Base-by-base conservation (phyloP, 2,888 invertebrate species). In the Emmelina monodactyla region DNA sequence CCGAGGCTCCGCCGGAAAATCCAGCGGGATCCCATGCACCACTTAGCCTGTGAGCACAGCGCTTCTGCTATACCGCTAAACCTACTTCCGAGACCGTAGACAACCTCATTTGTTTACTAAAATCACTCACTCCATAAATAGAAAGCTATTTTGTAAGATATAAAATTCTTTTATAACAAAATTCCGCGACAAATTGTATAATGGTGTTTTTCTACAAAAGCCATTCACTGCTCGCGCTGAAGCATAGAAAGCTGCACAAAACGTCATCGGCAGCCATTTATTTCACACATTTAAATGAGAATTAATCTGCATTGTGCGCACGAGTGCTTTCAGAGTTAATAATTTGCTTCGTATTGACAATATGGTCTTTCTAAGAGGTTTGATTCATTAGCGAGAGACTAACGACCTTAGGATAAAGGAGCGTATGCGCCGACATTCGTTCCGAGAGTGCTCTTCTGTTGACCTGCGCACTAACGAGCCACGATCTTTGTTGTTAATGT, bases 1-100 rank as follows among this genome's bases (percentile, higher is more conserved):
- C 62, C 46, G 62, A 67, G 66, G 68, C 65, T 78, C 78, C 76
- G 76, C 71, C 54, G 64, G 62, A 59, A 78, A 79, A 79, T 76
- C 75, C 76, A 57, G 58, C 50, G 59, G 60, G 67, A 73, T 72
- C 70, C 69, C 49, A 54, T 69, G 64, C 68, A 57, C 71, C 67
- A 75, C 76, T 78, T 76, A 73, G 67, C 57, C 54, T 54, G 51
- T 47, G 51, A 53, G 61, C 62, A 50, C 63, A 59, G 59, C 51
- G 12, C 31, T 16, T 15, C 10, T 14, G 16, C 10, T n/a, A n/a
- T n/a, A n/a, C n/a, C n/a, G n/a, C n/a, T n/a, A n/a, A n/a, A n/a
- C n/a, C n/a, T n/a, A n/a, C n/a, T n/a, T n/a, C n/a, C n/a, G n/a
- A n/a, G n/a, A n/a, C n/a, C n/a, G n/a, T n/a, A n/a, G n/a, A n/a